Evolutionary conservation across 92 coral and sea anemone genomes (phyloP), one percentile per base, ranked within the genome.

Genomic region (Actinostola sp.): DNA sequence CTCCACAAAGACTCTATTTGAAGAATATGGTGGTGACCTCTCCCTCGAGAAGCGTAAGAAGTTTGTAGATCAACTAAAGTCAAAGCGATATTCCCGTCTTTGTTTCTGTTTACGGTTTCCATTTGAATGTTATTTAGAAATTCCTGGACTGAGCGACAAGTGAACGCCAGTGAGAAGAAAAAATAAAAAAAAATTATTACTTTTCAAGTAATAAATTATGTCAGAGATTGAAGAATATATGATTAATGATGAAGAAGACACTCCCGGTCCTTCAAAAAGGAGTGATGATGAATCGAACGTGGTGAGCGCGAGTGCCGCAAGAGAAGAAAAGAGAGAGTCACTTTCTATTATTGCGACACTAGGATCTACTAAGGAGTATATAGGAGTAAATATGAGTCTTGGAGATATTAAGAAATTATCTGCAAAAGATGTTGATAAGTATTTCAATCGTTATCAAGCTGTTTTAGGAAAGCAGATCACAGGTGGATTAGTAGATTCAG

Each of bases 11-110:
- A 78, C 77, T 28, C 61, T 78, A 25, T 78, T 78, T 48, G 84
- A 78, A 43, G 84, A 78, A 26, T 78, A 78, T 60, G 84, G 84
- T 7, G 77, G 77, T 8, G 72, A 63, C 27, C 52, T 75, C 35
- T 63, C 51, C 19, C 0, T 58, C 19, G 84, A 69, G 44, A 45
- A 41, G 28, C 70, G 77, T 14, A 78, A 78, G 33, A 41, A 59
- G 32, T 78, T 60, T 30, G 27, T 31, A 3, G 63, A 78, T 43
- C 31, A 68, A 8, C 33, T 79, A 0, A 79, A 79, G 34, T 19
- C 63, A 0, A 53, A 70, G 32, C 61, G 53, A 19, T 79, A 79
- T 54, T 51, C 82, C 2, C 64, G 82, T 13, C 0, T 76, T 0
- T 76, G 82, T 26, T 28, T 76, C 32, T 79, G 84, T 51, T 27